Evolutionary conservation across 2,888 invertebrate species (phyloP), one percentile per base, ranked within the genome.

Genomic region (Lithophane socia): DNA sequence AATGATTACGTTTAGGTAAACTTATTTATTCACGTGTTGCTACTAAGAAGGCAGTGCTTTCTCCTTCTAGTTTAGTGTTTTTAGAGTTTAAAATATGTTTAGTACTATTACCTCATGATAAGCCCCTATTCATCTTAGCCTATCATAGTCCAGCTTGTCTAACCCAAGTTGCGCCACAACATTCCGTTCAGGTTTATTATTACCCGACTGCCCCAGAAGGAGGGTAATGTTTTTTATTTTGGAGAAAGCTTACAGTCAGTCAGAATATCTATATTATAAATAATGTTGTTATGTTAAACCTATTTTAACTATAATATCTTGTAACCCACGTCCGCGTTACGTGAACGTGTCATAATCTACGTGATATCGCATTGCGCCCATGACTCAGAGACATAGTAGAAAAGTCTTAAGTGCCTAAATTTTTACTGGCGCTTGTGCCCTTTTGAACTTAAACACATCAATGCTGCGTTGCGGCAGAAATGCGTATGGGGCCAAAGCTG

Each of bases 381-480:
- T 52, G 29, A 65, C 21, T 5, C 16, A 8, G 10, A 58, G 12
- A 52, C 42, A 42, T 21, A 13, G n/a, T 29, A 52, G 3, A 44
- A 49, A 47, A 13, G 71, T 3, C n/a, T 49, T 29, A 29, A 42
- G 56, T 64, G 72, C 29, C 18, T 3, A 2, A 16, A 73, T 13
- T 47, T 70, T 29, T 5, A 18, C 9, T 12, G 18, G 42, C 29
- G 21, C n/a, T n/a, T 58, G 49, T 52, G 24, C 42, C 16, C 13
- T 77, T 79, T 72, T 8, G 4, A 65, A 1, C 12, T 65, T 58
- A 18, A 29, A 13, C 8, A 12, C 5, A 44, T 12, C 42, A 21
- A 44, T 29, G 44, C 49, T 78, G 72, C 49, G 24, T 72, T 77
- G 79, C 77, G 64, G 29, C 13, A 78, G n/a, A 42, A 44, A 29